phyloP scores from a whole-genome alignment of 2,888 invertebrate species.

The Meiosimyza platycephala region DNA sequence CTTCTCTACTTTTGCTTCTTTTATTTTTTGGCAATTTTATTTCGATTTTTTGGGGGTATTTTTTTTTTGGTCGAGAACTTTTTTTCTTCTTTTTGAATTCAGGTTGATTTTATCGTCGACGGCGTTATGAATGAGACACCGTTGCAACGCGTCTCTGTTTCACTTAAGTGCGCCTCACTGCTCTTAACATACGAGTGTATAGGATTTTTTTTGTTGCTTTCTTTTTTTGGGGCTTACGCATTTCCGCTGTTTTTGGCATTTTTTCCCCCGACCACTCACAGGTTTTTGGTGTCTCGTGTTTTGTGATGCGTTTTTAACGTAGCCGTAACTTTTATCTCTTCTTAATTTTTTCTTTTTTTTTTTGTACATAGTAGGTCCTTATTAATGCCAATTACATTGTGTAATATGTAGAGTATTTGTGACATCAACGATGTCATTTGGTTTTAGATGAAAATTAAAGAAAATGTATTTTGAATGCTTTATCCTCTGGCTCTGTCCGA shows the following conservation, averaged over 20 bases:
- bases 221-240: conserved; percentile 21
- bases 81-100: background rate
- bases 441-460: too few relatives aligned
- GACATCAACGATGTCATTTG: too few relatives aligned
- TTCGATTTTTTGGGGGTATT: conserved; percentile 2
- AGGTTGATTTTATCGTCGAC: conserved; percentile 6
- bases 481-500: too few relatives aligned
- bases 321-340: background rate
- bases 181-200: background rate
- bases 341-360: too few relatives aligned
- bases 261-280: background rate
- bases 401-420: too few relatives aligned
- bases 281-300: conserved; percentile 19
- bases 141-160: background rate
- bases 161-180: conserved; percentile 1
- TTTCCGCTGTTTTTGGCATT: conserved; percentile 9
- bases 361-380: too few relatives aligned
- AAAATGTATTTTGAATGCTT: too few relatives aligned
- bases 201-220: too few relatives aligned
- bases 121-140: conserved; percentile 11
- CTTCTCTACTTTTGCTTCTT: background rate
- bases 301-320: conserved; percentile 10
- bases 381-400: too few relatives aligned
- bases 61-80: background rate
- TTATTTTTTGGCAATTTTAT: conserved; percentile 14